Conservation (phyloP, 2,888 invertebrate genomes). For the Criorhina ranunculi region DNA sequence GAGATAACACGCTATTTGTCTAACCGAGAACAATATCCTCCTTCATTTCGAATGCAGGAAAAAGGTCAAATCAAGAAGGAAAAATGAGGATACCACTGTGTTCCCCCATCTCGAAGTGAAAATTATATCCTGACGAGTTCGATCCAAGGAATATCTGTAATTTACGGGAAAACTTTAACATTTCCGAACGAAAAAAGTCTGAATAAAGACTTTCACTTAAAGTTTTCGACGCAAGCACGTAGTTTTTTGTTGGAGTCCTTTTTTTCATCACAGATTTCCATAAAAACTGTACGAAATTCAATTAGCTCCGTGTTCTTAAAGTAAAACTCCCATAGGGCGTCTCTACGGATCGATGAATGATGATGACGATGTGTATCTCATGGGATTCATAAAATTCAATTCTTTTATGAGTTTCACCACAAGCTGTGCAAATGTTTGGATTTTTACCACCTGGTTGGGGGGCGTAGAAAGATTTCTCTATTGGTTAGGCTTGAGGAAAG, state of each 20-base stretch:
- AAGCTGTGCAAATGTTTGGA: conserved; percentile 48
- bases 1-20: conserved; percentile 62
- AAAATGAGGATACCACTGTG: conserved; percentile 4
- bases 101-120: conserved; percentile 27
- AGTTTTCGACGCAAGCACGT: background rate
- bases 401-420: conserved; percentile 56
- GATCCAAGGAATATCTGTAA: conserved; percentile 15
- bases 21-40: conserved; percentile 47
- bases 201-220: conserved; percentile 1
- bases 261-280: background rate
- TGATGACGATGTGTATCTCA: conserved; percentile 36
- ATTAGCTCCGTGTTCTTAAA: conserved; percentile 64
- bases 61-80: conserved; percentile 46
- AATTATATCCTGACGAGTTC: conserved; percentile 55
- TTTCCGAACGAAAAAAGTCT: background rate
- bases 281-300: conserved; percentile 49
- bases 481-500: conserved; percentile 40
- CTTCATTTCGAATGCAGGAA: conserved; percentile 19
- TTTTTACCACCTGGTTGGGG: conserved; percentile 6
- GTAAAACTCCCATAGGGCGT: conserved; percentile 23
- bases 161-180: conserved; percentile 27
- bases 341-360: conserved; percentile 41
- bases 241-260: background rate
- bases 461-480: conserved; percentile 21
- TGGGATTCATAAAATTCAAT: conserved; percentile 69